Base-by-base conservation (phyloP, 2,888 invertebrate genomes). In the Agriopis leucophaearia region DNA sequence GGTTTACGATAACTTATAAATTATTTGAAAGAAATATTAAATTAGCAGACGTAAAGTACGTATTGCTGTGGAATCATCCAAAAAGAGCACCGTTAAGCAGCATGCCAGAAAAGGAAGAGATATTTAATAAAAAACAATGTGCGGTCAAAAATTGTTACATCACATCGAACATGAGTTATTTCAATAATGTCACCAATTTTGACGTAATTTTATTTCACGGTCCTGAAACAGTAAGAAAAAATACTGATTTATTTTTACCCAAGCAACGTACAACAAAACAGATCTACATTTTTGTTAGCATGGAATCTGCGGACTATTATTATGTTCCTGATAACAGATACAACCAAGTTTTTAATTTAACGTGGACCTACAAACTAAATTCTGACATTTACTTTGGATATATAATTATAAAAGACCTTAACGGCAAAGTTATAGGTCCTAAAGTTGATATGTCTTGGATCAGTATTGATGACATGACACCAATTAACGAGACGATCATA, bases 191-290 rank as follows among this genome's bases (percentile, higher is more conserved):
- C 16, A 78, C 76, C 1, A 74, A 81, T 1, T 91, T 85, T 45
- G 88, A 90, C 65, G 86, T 79, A 0, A 67, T 91, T 7, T 70
- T 85, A 2, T 91, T 91, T 59, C 74, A 85, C 56, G 88, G 82
- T 1, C 82, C 81, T 2, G 82, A 87, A 64, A 74, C 12, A 35
- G 35, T 35, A 35, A 35, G n/a, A 87, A 51, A 51, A 35, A 8
- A 1, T 0, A 35, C 35, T 8, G 1, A 66, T 75, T 47, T 6
- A 63, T 87, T 51, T 48, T 13, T 48, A 13, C 51, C 51, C 36
- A 88, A 88, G 0, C 51, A 60, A 12, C 80, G 91, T 47, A 80
- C 78, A 0, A 69, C 74, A 1, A 73, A 81, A 40, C 90, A 90
- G 55, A 87, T 84, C 68, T 90, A 82, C 55, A 81, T 85, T 0